A percentile compares a stretch with the other conserved stretches of the same genome.
Conservation (phyloP, 2,797 vertebrate genomes). For the Anguilla marmorata region DNA sequence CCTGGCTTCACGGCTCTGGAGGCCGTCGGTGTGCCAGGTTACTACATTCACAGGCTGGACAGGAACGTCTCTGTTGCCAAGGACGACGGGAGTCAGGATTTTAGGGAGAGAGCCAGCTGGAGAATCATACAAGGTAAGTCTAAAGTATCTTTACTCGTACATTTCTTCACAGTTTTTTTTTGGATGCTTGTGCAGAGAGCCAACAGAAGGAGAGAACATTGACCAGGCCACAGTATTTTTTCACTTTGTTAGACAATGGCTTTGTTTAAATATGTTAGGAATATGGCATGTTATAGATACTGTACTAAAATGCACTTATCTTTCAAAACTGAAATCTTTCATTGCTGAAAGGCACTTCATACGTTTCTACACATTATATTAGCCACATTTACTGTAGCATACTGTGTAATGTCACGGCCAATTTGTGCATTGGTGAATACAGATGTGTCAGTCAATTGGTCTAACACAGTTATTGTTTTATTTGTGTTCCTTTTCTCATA, state of each 20-base stretch:
- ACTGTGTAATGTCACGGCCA: background rate
- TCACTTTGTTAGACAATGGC: background rate
- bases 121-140: background rate
- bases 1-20: conserved; percentile 1
- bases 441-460: background rate
- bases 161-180: background rate
- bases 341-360: background rate
- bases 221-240: background rate
- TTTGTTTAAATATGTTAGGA: background rate
- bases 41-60: conserved; percentile 5
- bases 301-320: background rate
- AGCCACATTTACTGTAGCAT: background rate
- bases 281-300: background rate
- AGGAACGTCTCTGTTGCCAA: background rate
- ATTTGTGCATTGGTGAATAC: background rate
- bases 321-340: background rate
- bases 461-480: background rate
- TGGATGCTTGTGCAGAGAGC: background rate
- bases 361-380: background rate
- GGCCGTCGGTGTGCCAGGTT: conserved; percentile 15
- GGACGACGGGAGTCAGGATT: conserved; percentile 16
- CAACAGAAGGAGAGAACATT: background rate
- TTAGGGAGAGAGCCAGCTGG: conserved; percentile 25
- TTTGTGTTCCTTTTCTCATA: conserved; percentile 31
- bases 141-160: background rate